Conservation (phyloP, 2,797 vertebrate species). For the Okamejei kenojei region DNA sequence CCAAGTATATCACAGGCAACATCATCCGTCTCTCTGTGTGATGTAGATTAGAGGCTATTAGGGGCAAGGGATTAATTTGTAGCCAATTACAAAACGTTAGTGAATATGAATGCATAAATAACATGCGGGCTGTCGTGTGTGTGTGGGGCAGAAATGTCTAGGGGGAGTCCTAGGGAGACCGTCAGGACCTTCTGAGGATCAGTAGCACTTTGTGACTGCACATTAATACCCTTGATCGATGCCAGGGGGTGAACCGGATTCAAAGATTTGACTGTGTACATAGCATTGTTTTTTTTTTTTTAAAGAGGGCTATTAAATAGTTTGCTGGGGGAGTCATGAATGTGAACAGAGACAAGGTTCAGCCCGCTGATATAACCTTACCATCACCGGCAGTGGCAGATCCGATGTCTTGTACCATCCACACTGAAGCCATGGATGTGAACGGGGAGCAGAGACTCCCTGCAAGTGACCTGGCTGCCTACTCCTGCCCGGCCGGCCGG, state of each 20-base stretch:
- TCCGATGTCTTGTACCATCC: slow-evolving; percentile 47
- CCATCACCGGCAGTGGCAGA: slow-evolving; percentile 59
- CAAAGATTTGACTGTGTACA: slow-evolving; percentile 4
- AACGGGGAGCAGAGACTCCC: slow-evolving; percentile 65
- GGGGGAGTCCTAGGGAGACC: slow-evolving; percentile 48
- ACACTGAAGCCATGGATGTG: slow-evolving; percentile 64
- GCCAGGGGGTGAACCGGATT: background rate
- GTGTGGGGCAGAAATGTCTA: slow-evolving; percentile 37
- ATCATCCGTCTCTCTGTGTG: slow-evolving; percentile 51
- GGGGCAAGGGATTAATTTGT: slow-evolving; percentile 77
- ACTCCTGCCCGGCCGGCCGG: slow-evolving; percentile 56
- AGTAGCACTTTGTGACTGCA: slow-evolving; percentile 51
- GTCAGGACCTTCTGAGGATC: slow-evolving; percentile 47
- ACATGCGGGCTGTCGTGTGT: slow-evolving; percentile 47
- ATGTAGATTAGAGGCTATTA: slow-evolving; percentile 71
- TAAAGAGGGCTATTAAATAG: slow-evolving; percentile 38
- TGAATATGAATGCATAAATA: slow-evolving; percentile 74
- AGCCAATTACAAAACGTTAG: slow-evolving; percentile 70
- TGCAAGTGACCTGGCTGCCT: slow-evolving; percentile 54
- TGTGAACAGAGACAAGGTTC: slow-evolving; percentile 63
- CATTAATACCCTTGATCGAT: slow-evolving; percentile 42
- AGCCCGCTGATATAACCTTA: slow-evolving; percentile 64
- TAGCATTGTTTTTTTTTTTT: background rate
- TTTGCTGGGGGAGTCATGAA: slow-evolving; percentile 61
- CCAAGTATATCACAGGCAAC: slow-evolving; percentile 58